phyloP scores from a whole-genome alignment of 2,113 vertebrate species.

The Macaca mulatta region DNA sequence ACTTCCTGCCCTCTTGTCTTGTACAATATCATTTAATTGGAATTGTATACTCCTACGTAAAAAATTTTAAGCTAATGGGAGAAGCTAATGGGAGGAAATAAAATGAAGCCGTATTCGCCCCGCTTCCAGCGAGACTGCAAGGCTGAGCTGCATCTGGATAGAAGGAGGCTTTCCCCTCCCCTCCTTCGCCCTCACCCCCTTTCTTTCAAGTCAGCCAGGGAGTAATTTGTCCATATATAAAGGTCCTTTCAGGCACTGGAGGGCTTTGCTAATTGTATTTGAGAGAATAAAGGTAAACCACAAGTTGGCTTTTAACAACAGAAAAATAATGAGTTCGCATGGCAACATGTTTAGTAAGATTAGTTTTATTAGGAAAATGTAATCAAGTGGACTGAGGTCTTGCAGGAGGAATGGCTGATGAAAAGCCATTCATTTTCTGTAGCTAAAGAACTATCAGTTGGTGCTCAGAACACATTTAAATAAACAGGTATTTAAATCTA shows the following conservation, averaged over 20 bases:
- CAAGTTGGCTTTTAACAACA: slow-evolving; percentile 78
- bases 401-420: neutral
- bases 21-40: slow-evolving; percentile 72
- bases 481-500: neutral
- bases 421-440: neutral
- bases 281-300: slow-evolving; percentile 83
- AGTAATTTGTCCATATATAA: slow-evolving; percentile 88
- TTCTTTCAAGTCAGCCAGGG: slow-evolving; percentile 66
- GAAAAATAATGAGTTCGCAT: slow-evolving; percentile 76
- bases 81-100: slow-evolving; percentile 24
- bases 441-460: neutral
- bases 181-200: neutral
- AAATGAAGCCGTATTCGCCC: slow-evolving; percentile 38
- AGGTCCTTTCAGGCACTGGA: slow-evolving; percentile 83
- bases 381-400: slow-evolving; percentile 48
- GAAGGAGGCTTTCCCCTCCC: neutral
- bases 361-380: slow-evolving; percentile 78
- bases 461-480: neutral
- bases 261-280: slow-evolving; percentile 86
- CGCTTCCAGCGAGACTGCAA: slow-evolving; percentile 70
- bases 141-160: slow-evolving; percentile 70
- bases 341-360: slow-evolving; percentile 76
- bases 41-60: slow-evolving; percentile 53
- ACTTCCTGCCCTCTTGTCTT: slow-evolving; percentile 62
- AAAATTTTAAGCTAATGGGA: slow-evolving; percentile 62